phyloP scores from a whole-genome alignment of 2,888 invertebrate species.

The Unio delphinus region DNA sequence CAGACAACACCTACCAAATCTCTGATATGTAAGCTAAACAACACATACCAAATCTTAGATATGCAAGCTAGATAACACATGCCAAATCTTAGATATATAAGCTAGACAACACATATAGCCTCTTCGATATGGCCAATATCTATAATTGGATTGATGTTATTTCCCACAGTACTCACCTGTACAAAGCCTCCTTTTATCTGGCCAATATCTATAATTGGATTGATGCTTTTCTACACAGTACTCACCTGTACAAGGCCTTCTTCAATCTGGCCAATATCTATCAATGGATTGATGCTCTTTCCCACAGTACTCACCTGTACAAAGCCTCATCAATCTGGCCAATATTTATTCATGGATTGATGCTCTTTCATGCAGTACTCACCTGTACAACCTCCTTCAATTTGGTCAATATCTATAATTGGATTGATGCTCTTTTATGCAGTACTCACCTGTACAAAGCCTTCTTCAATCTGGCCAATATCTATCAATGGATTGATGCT shows the following conservation, averaged over 20 bases:
- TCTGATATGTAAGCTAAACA: too few relatives aligned
- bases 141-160: too few relatives aligned
- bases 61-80: too few relatives aligned
- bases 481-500: conserved; percentile 62
- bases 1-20: too few relatives aligned
- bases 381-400: conserved; percentile 60
- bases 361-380: background rate
- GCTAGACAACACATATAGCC: too few relatives aligned
- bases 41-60: too few relatives aligned
- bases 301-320: conserved; percentile 52
- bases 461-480: conserved; percentile 64
- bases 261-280: conserved; percentile 64
- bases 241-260: conserved; percentile 56
- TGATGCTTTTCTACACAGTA: conserved; percentile 53
- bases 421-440: conserved; percentile 62
- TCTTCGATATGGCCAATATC: too few relatives aligned
- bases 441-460: conserved; percentile 47
- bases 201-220: conserved; percentile 61
- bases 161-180: conserved; percentile 30
- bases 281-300: conserved; percentile 56
- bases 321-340: too few relatives aligned
- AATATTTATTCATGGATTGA: too few relatives aligned
- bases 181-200: conserved; percentile 64
- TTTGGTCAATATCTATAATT: conserved; percentile 61
- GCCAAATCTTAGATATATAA: too few relatives aligned